Base-by-base conservation (phyloP, 2,888 invertebrate species). In the Meteorus cinctellus region DNA sequence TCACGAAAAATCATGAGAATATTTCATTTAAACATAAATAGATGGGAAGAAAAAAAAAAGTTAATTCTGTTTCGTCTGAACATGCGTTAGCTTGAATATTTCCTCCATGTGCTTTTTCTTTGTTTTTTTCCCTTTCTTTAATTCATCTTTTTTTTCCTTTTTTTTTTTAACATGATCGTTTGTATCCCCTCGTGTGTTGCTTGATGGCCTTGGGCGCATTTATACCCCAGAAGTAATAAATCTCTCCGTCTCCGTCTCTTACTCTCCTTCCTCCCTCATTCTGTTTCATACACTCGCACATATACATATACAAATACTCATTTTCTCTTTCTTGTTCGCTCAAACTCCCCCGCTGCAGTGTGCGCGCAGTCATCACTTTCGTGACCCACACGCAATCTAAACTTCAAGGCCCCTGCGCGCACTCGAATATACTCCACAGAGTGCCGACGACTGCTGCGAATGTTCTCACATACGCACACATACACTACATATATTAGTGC, bases 331-430 rank as follows among this genome's bases (percentile, higher is more conserved):
- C 36, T 36, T 27, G 36, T 66, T 27, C 48, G 29, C 10, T 29
- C 68, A 29, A 14, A 41, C 73, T 70, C 34, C 62, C n/a, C 66
- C 29, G 65, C 62, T 65, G 27, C 77, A 70, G 48, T 74, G 65
- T 48, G 65, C 75, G 60, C 72, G 72, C 78, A 78, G 78, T 75
- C 77, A 79, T 79, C 79, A 80, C 76, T 79, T 78, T 78, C 78
- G 78, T 79, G 77, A 83, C 82, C 82, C 82, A 84, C 84, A 81
- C 84, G 80, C 81, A 79, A 81, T 81, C 80, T 80, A 73, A 77
- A 81, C 82, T 83, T 81, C 81, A 80, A 82, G 82, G 83, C 81
- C 82, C 77, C 65, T 71, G 67, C 65, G 36, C 59, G 36, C 59
- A 45, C 59, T 45, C 55, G 55, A 24, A 55, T 59, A 51, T 67